A percentile compares a stretch with the other conserved stretches of the same genome.
Evolutionary conservation across 2,888 invertebrate species (phyloP).

Genomic region (Hetaerina titia): DNA sequence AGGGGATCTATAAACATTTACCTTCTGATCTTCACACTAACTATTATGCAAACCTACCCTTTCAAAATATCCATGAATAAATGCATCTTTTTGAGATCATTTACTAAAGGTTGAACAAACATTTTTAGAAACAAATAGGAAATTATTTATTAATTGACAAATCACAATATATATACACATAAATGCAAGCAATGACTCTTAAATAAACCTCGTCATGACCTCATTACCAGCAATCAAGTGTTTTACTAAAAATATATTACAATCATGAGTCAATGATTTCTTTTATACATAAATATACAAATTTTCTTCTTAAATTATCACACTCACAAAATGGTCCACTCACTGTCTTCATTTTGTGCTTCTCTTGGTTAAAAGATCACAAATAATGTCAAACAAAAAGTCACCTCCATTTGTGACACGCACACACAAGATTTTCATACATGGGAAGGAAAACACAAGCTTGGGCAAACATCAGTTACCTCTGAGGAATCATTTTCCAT

Average conservation of each 20-base stretch:
- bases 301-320: constrained; percentile 41
- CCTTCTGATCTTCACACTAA: too few species aligned
- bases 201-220: not conserved
- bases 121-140: constrained; percentile 14
- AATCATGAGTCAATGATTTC: not conserved
- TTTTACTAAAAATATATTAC: constrained; percentile 56
- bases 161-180: constrained; percentile 8
- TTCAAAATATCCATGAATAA: too few species aligned
- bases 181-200: not conserved
- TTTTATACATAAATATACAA: constrained; percentile 47
- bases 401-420: not conserved
- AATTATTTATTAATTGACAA: not conserved
- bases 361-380: not conserved
- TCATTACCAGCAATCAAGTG: not conserved
- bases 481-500: constrained; percentile 44
- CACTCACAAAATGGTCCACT: constrained; percentile 61
- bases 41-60: too few species aligned
- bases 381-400: not conserved
- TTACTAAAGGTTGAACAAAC: not conserved
- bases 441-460: constrained; percentile 38
- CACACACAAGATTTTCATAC: not conserved
- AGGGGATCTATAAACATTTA: too few species aligned
- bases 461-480: constrained; percentile 6
- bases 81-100: not conserved
- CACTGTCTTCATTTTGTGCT: constrained; percentile 26